A percentile compares a stretch with the other conserved stretches of the same genome.
phyloP scores from a whole-genome alignment of 2,113 vertebrate species.

The Gavialis gangeticus region DNA sequence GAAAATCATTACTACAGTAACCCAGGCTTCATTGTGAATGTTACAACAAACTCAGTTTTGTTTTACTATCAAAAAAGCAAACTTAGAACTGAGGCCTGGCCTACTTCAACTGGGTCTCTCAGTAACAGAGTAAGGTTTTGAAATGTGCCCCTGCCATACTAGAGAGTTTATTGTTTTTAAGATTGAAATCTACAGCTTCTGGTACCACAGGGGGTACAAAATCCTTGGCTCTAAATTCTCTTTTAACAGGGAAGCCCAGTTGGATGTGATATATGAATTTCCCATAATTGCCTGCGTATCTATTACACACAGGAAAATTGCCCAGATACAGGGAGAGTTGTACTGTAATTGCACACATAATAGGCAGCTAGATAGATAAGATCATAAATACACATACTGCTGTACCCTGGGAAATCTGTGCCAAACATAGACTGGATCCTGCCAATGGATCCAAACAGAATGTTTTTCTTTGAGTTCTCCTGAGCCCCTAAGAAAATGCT shows the following conservation, averaged over 20 bases:
- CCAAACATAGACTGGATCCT: not conserved
- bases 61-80: constrained; percentile 45
- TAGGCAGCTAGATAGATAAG: not conserved
- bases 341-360: not conserved
- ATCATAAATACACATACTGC: fast-evolving
- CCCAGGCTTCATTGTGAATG: constrained; percentile 16
- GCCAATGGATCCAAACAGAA: not conserved
- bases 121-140: constrained; percentile 21
- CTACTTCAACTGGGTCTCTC: constrained; percentile 48
- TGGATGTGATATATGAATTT: not conserved
- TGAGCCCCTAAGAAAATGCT: not conserved
- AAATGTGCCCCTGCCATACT: not conserved
- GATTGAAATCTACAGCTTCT: not conserved
- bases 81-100: not conserved
- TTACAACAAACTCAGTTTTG: constrained; percentile 39
- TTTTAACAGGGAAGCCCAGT: not conserved
- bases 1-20: constrained; percentile 35
- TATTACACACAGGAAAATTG: not conserved
- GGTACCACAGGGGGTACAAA: not conserved
- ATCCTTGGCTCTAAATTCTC: not conserved
- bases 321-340: too few species aligned
- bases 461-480: not conserved
- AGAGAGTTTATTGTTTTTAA: not conserved
- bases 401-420: not conserved
- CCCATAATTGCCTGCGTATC: not conserved